Conservation (phyloP, 2,113 vertebrate species). For the Callorhinus ursinus region DNA sequence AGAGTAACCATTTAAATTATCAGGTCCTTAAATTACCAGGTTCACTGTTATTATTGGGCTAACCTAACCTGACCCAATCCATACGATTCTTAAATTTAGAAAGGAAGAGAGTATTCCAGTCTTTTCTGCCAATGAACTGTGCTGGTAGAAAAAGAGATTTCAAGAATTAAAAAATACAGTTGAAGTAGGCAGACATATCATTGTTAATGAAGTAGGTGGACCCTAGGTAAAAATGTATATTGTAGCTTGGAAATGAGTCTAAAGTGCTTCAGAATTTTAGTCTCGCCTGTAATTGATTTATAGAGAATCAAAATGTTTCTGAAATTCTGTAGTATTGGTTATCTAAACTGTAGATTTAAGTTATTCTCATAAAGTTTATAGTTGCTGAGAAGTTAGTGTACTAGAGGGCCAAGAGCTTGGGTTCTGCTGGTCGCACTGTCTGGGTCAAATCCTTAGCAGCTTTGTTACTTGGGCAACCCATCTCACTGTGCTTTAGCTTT, state of each 20-base stretch:
- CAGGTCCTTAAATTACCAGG: neutral
- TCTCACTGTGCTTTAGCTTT: neutral
- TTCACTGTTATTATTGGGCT: neutral
- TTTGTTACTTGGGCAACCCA: neutral
- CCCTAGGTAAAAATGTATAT: neutral
- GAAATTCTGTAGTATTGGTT: neutral
- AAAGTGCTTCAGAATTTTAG: neutral
- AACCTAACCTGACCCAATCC: neutral
- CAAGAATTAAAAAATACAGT: neutral
- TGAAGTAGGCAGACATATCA: neutral
- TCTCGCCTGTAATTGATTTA: neutral
- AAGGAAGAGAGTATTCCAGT: neutral
- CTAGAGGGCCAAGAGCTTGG: neutral
- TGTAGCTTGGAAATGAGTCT: neutral
- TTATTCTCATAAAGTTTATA: neutral
- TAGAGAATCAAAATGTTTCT: neutral
- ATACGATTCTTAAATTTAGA: neutral
- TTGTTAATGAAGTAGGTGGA: neutral
- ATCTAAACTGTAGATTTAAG: neutral
- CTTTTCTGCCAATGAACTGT: neutral
- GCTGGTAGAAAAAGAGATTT: neutral
- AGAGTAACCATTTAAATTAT: conserved; percentile 5
- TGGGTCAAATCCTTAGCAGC: neutral
- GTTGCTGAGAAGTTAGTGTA: neutral
- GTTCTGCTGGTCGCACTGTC: neutral